phyloP scores from a whole-genome alignment of 2,113 vertebrate species.

The Melanerpes aurifrons region DNA sequence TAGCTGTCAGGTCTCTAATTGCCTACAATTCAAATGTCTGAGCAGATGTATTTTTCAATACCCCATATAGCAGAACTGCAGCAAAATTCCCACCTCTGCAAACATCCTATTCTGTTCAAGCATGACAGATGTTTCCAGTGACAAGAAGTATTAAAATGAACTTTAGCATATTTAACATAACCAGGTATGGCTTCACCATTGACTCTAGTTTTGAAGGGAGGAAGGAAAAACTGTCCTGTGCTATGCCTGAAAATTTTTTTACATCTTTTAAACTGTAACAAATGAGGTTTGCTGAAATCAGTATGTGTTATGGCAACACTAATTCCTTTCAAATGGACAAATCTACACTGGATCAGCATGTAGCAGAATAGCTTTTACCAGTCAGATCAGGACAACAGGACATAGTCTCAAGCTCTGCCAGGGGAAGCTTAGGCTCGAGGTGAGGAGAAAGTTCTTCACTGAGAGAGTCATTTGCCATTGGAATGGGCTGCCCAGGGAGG shows the following conservation, averaged over 20 bases:
- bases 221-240: neutral
- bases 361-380: neutral
- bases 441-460: too few species aligned
- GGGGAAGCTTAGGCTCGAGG: too few species aligned
- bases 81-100: neutral
- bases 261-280: neutral
- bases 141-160: neutral
- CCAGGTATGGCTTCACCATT: neutral
- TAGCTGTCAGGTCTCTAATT: neutral
- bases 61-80: neutral
- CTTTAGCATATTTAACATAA: neutral
- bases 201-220: neutral
- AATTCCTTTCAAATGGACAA: neutral
- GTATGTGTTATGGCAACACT: neutral
- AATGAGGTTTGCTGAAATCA: neutral
- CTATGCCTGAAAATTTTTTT: neutral
- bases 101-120: neutral
- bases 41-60: neutral
- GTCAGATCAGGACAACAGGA: neutral
- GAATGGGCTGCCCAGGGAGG: too few species aligned
- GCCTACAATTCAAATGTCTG: neutral
- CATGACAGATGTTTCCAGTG: neutral
- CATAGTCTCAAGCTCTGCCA: too few species aligned
- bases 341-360: neutral
- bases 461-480: too few species aligned